Percentiles rank a stretch among this genome's conserved stretches.
These are phyloP conservation scores for Sebastes paucispinis DNA, from an alignment of 2,797 vertebrate genomes.

Conservation along the genomic window DNA sequence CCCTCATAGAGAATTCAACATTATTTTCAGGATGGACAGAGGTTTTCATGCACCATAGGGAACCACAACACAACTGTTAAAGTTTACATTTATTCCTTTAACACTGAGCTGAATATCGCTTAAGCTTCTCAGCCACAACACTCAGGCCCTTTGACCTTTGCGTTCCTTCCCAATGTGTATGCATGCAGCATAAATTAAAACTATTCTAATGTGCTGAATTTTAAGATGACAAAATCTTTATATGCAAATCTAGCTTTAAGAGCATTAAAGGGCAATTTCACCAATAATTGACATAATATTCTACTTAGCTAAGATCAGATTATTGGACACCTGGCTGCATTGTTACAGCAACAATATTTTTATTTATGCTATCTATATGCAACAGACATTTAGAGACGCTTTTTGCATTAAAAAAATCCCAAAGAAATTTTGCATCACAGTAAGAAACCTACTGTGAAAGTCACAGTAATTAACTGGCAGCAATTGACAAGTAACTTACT, in stretches of 20 bases:
- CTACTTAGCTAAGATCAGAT: neutral
- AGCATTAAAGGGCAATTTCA: neutral
- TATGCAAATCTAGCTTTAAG: neutral
- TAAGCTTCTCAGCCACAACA: neutral
- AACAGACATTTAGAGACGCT: neutral
- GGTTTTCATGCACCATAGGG: slow-evolving; percentile 2
- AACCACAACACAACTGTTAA: neutral
- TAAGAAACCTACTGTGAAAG: no score
- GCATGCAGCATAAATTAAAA: neutral
- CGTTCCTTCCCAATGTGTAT: neutral
- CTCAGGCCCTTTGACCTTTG: neutral
- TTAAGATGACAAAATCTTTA: neutral
- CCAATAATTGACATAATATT: neutral
- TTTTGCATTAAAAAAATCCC: neutral
- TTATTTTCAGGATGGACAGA: neutral
- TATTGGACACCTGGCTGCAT: neutral
- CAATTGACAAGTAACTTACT: no score
- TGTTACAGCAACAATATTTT: neutral
- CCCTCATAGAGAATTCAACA: slow-evolving; percentile 2
- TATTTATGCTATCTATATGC: neutral
- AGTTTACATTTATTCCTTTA: neutral
- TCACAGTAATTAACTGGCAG: no score
- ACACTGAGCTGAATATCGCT: neutral
- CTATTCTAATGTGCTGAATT: neutral
- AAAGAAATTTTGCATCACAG: neutral